Conservation (phyloP, 1,140 invertebrate genomes). For the Hyphantria cunea region DNA sequence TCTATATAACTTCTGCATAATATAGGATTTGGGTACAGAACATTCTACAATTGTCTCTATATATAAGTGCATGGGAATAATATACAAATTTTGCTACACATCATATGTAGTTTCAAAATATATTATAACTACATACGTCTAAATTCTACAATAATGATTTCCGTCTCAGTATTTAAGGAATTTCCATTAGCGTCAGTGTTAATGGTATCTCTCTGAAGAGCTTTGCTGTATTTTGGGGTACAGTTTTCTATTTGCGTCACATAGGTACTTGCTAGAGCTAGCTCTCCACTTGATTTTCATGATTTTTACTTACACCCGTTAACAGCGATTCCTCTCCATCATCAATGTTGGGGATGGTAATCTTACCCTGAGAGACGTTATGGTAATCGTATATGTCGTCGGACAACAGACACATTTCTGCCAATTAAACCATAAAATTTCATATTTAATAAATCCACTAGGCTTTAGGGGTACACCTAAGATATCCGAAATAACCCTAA, state of each 20-base stretch:
- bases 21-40: slow-evolving; percentile 30
- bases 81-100: slow-evolving; percentile 19
- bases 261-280: slow-evolving; percentile 39
- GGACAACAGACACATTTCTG: slow-evolving; percentile 92
- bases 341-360: slow-evolving; percentile 97
- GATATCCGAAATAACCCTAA: slow-evolving; percentile 28
- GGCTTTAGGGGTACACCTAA: slow-evolving; percentile 15
- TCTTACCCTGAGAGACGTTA: slow-evolving; percentile 98
- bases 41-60: background rate
- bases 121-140: background rate
- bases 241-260: slow-evolving; percentile 25
- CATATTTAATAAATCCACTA: slow-evolving; percentile 19
- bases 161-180: slow-evolving; percentile 6
- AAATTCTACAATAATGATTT: background rate
- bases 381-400: slow-evolving; percentile 94
- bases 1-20: slow-evolving; percentile 12
- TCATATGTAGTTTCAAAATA: slow-evolving; percentile 17
- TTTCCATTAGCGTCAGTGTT: slow-evolving; percentile 34
- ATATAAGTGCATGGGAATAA: background rate
- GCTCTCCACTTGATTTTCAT: slow-evolving; percentile 21
- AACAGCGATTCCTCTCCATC: slow-evolving; percentile 96
- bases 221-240: slow-evolving; percentile 27
- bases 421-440: slow-evolving; percentile 55
- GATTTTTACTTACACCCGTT: slow-evolving; percentile 86
- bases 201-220: slow-evolving; percentile 28